Conservation (phyloP, 2,113 vertebrate species). For the Trochalopteron elliotii region DNA sequence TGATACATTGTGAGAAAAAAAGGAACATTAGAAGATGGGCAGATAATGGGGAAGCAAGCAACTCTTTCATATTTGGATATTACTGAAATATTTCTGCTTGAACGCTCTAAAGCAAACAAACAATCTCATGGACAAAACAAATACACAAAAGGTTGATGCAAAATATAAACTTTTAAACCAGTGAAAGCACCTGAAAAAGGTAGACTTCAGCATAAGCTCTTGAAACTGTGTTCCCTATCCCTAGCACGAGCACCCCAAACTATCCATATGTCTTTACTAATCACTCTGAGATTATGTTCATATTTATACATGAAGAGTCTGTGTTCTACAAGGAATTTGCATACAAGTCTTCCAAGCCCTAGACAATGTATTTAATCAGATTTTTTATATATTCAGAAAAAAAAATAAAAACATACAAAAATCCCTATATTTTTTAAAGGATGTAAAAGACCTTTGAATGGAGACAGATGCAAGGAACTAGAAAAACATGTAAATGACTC, state of each 20-base stretch:
- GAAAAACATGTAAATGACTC: background rate
- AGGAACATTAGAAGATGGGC: background rate
- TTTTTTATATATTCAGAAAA: background rate
- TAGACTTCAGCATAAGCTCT: background rate
- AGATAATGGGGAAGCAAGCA: background rate
- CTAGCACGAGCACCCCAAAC: background rate
- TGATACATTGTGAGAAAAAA: background rate
- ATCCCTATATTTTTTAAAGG: background rate
- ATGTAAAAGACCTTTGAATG: background rate
- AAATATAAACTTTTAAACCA: background rate
- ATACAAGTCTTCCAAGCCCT: background rate
- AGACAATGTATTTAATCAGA: background rate
- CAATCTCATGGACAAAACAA: background rate
- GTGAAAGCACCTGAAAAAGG: background rate
- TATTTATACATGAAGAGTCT: background rate
- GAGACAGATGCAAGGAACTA: background rate
- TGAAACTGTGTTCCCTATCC: background rate
- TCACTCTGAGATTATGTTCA: background rate
- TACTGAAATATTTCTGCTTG: background rate
- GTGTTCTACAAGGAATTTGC: background rate
- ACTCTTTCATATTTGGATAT: background rate
- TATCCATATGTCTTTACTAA: background rate
- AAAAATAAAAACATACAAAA: background rate
- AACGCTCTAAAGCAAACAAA: background rate
- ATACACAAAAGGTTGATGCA: background rate